phyloP scores from a whole-genome alignment of 2,797 vertebrate species.

The Distichodus sexfasciatus region DNA sequence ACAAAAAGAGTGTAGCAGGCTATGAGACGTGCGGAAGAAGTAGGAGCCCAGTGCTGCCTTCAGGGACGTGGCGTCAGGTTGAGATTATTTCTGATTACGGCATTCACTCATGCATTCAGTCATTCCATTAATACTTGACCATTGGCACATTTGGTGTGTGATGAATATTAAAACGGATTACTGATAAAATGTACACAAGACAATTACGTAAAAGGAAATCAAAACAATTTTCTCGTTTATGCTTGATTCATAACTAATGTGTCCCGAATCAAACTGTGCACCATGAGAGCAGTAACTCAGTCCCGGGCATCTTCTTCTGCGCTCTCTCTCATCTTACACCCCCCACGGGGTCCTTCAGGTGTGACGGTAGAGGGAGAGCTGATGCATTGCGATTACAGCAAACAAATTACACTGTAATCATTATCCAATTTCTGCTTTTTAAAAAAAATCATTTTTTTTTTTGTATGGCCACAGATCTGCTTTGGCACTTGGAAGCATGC shows the following conservation, averaged over 20 bases:
- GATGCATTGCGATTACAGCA: background rate
- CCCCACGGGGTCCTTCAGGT: too few species aligned
- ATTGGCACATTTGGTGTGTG: too few species aligned
- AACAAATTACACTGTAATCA: background rate
- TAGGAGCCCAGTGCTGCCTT: background rate
- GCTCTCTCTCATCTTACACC: too few species aligned
- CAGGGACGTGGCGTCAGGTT: background rate
- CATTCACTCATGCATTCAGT: too few species aligned
- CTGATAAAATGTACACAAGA: too few species aligned
- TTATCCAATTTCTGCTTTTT: background rate
- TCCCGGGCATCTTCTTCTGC: too few species aligned
- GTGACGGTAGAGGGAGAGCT: too few species aligned
- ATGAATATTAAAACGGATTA: too few species aligned
- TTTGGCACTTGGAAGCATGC: slow-evolving; percentile 27
- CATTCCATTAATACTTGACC: too few species aligned
- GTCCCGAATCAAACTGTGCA: background rate
- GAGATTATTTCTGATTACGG: background rate
- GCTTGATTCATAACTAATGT: slow-evolving; percentile 5
- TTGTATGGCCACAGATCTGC: background rate
- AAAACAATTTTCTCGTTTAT: background rate
- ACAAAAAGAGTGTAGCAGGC: background rate
- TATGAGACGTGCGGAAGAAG: background rate
- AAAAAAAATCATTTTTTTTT: slow-evolving; percentile 3
- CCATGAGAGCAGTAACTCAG: slow-evolving; percentile 8
- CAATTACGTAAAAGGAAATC: too few species aligned